A percentile compares a stretch with the other conserved stretches of the same genome.
Conservation (phyloP, 1,140 invertebrate genomes). For the Macrostomum lignano region DNA sequence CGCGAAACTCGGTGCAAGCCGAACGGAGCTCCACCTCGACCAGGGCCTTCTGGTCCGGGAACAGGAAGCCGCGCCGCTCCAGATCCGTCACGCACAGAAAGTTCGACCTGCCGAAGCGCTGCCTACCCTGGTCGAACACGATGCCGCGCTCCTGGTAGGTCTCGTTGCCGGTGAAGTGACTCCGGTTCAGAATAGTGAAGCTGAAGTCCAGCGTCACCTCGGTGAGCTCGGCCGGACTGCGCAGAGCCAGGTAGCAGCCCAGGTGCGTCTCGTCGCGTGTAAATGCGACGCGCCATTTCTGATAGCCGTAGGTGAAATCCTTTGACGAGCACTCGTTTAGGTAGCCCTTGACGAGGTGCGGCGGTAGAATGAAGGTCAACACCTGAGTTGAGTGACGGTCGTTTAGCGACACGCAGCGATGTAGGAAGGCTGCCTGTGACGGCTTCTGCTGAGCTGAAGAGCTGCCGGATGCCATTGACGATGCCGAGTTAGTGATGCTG, state of each 20-base stretch:
- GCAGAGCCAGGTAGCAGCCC: constrained; percentile 50
- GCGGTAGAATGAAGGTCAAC: constrained; percentile 20
- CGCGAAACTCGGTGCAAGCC: constrained; percentile 43
- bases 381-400: constrained; percentile 53
- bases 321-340: constrained; percentile 13
- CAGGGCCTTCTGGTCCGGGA: constrained; percentile 51
- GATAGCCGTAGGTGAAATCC: constrained; percentile 53
- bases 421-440: too few relatives aligned
- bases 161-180: constrained; percentile 55
- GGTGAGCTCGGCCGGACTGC: constrained; percentile 41
- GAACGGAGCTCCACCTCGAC: constrained; percentile 48
- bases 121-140: constrained; percentile 44
- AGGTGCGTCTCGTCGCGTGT: constrained; percentile 45
- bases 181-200: constrained; percentile 50
- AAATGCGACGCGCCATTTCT: constrained; percentile 58
- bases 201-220: constrained; percentile 40
- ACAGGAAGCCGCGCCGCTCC: constrained; percentile 43
- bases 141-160: constrained; percentile 42
- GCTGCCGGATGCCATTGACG: too few relatives aligned
- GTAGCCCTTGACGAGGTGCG: constrained; percentile 12
- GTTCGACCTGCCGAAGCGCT: constrained; percentile 44
- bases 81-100: constrained; percentile 50
- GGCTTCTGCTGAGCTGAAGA: too few relatives aligned
- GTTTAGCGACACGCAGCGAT: constrained; percentile 49
- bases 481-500: too few relatives aligned